Base-by-base conservation (phyloP, 2,888 invertebrate genomes). In the Ophion ellenae region DNA sequence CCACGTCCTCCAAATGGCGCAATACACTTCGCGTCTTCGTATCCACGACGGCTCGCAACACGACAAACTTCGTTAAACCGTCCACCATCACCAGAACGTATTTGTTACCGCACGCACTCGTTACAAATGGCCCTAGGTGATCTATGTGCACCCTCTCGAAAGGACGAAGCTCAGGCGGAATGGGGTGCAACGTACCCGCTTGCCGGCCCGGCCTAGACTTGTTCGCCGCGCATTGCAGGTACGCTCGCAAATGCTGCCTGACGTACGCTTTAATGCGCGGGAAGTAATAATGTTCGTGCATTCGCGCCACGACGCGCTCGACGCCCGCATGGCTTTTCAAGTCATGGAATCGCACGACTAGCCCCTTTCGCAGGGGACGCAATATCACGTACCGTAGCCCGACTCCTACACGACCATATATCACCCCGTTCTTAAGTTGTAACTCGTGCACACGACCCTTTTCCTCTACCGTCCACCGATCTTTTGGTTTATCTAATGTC, bases 1-100 rank as follows among this genome's bases (percentile, higher is more conserved):
- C 83, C 57, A 88, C 83, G 9, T 87, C 76, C 24, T 83, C 66
- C 20, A 88, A 32, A 1, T n/a, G 32, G 7, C 66, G 40, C 2
- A 87, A 3, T 1, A 63, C 76, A n/a, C 67, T 69, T 1, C 14
- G 3, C 2, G 80, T 20, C 10, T 53, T 64, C 17, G 80, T 81
- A n/a, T 81, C 32, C 20, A 10, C 73, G 9, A 66, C 67, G 4
- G 77, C 77, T 66, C 59, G 67, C 0, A 77, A 67, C 4, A 36
- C 11, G 20, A n/a, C n/a, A 24, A 61, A 74, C 32, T 73, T 81
- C 0, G 74, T 59, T 6, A 81, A n/a, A 24, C 73, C 59, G 7
- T 74, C 73, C 2, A 81, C 74, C 1, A 74, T 28, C 5, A 40
- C 80, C 2, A 81, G 24, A 0, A 74, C 40, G 17, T 74, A 74